These are phyloP conservation scores for Plutella xylostella DNA, from an alignment of 2,888 invertebrate genomes.

Conservation along the genomic window DNA sequence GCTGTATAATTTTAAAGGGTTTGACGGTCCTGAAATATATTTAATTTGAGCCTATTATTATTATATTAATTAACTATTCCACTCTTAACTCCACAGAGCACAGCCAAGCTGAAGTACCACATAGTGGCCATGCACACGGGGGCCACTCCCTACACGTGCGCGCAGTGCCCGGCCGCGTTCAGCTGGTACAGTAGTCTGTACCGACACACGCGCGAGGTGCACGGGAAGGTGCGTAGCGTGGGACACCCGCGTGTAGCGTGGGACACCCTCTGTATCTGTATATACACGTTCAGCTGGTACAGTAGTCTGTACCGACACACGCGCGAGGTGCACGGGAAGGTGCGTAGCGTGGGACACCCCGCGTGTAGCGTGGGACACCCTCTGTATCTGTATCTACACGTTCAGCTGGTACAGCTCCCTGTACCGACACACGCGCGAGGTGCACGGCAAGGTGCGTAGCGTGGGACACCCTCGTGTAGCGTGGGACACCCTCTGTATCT, in stretches of 20 bases:
- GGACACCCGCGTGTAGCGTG: neutral
- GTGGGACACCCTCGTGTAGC: too few relatives aligned
- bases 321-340: constrained; percentile 55
- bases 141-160: constrained; percentile 51
- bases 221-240: constrained; percentile 39
- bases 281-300: constrained; percentile 47
- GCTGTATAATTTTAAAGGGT: too few relatives aligned
- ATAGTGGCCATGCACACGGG: constrained; percentile 56
- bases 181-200: constrained; percentile 61
- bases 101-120: constrained; percentile 55
- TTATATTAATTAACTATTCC: neutral
- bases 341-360: too few relatives aligned
- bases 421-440: constrained; percentile 49
- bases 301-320: constrained; percentile 53
- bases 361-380: constrained; percentile 27
- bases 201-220: constrained; percentile 49
- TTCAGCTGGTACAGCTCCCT: constrained; percentile 60
- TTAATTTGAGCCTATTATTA: neutral
- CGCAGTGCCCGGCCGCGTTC: constrained; percentile 45
- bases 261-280: too few relatives aligned
- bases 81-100: constrained; percentile 32
- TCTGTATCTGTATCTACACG: constrained; percentile 41
- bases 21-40: too few relatives aligned
- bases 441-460: constrained; percentile 46
- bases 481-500: constrained; percentile 36